A percentile compares a stretch with the other conserved stretches of the same genome.
Conservation (phyloP, 2,888 invertebrate species). For the Lasioglossum morio region DNA sequence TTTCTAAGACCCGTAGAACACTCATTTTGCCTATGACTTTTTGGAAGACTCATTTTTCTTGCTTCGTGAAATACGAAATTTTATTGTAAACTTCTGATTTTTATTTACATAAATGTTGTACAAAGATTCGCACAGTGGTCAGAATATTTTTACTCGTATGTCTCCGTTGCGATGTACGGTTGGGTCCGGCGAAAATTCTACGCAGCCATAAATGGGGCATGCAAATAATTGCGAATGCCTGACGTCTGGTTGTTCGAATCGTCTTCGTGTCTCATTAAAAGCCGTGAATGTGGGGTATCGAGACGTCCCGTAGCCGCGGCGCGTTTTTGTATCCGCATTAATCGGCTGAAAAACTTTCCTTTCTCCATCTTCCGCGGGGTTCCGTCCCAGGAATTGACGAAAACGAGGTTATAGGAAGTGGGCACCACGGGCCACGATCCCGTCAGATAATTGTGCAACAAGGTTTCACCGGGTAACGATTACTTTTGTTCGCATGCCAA, state of each 20-base stretch:
- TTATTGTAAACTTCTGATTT: too few relatives aligned
- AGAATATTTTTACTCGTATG: background rate
- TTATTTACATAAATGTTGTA: background rate
- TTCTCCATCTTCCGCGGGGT: slow-evolving; percentile 3
- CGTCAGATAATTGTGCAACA: slow-evolving; percentile 25
- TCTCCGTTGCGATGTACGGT: background rate
- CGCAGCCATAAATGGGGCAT: background rate
- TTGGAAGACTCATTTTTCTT: background rate
- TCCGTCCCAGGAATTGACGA: background rate
- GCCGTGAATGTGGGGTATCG: background rate
- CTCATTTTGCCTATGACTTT: background rate
- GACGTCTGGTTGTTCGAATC: background rate
- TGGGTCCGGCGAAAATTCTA: background rate
- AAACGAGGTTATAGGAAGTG: slow-evolving; percentile 35
- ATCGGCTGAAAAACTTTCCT: slow-evolving; percentile 11
- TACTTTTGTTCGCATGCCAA: background rate
- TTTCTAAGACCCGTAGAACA: background rate
- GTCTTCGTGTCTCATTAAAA: background rate
- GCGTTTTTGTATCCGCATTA: background rate
- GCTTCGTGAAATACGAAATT: background rate
- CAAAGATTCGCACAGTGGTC: background rate
- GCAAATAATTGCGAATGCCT: background rate
- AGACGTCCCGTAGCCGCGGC: background rate
- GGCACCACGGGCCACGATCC: background rate
- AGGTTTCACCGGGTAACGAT: slow-evolving; percentile 28